Percentiles rank a stretch among this genome's conserved stretches.
These are phyloP conservation scores for Megaustenia siamemsis DNA, from an alignment of 2,888 invertebrate genomes.

Conservation along the genomic window DNA sequence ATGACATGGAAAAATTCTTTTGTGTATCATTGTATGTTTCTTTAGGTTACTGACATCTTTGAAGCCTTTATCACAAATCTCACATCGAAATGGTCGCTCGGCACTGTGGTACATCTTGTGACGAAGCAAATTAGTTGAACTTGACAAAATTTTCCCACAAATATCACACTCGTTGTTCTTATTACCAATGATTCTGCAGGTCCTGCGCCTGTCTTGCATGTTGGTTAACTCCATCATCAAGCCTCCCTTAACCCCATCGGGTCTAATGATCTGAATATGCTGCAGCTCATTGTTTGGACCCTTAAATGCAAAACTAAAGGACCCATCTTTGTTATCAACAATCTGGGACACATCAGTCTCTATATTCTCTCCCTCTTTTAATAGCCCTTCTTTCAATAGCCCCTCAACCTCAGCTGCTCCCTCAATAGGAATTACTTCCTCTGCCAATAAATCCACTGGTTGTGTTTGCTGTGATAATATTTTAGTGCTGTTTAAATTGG, in stretches of 20 bases:
- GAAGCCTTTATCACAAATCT: slow-evolving; percentile 50
- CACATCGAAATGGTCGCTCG: slow-evolving; percentile 50
- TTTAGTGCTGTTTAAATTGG: slow-evolving; percentile 6
- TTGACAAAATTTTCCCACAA: slow-evolving; percentile 51
- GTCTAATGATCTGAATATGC: slow-evolving; percentile 52
- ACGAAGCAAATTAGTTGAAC: slow-evolving; percentile 50
- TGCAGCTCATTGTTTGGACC: slow-evolving; percentile 53
- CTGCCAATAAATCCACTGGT: slow-evolving; percentile 15
- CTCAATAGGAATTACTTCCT: slow-evolving; percentile 12
- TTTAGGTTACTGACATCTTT: slow-evolving; percentile 54
- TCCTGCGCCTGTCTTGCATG: background rate
- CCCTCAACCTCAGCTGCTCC: slow-evolving; percentile 19
- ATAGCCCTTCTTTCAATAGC: slow-evolving; percentile 7
- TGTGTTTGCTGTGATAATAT: background rate
- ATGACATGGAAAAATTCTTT: slow-evolving; percentile 50
- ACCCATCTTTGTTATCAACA: slow-evolving; percentile 46
- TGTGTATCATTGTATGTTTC: slow-evolving; percentile 52
- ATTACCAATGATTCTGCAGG: background rate
- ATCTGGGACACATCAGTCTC: slow-evolving; percentile 43
- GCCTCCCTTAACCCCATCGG: slow-evolving; percentile 44
- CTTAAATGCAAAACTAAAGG: slow-evolving; percentile 49
- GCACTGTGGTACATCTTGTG: slow-evolving; percentile 54
- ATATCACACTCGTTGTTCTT: slow-evolving; percentile 52
- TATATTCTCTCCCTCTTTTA: slow-evolving; percentile 35
- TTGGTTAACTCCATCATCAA: slow-evolving; percentile 37